Evolutionary conservation across 2,113 vertebrate species (phyloP).

Genomic region (Phaetusa simplex): DNA sequence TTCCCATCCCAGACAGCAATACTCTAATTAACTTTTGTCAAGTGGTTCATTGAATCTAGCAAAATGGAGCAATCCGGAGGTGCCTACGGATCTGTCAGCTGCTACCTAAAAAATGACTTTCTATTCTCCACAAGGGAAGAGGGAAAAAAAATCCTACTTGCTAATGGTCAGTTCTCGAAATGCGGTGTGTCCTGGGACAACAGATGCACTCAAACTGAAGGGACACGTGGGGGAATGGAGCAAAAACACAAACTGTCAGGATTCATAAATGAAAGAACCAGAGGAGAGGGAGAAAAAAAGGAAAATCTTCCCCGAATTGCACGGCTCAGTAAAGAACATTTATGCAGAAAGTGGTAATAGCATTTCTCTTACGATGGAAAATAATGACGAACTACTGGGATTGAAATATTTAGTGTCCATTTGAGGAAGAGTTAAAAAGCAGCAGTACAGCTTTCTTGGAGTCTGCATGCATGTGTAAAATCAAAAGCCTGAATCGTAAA

Average conservation of each 20-base stretch:
- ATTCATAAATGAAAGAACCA: neutral
- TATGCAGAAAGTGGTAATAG: neutral
- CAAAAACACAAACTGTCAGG: conserved; percentile 8
- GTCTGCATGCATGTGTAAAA: neutral
- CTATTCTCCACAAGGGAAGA: neutral
- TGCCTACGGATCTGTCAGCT: conserved; percentile 65
- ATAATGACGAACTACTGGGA: neutral
- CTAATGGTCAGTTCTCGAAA: neutral
- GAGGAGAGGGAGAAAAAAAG: neutral
- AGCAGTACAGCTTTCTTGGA: neutral
- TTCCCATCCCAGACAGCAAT: conserved; percentile 49
- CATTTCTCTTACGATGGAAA: neutral
- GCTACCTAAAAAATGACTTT: conserved; percentile 46
- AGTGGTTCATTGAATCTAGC: conserved; percentile 69
- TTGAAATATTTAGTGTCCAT: conserved; percentile 42
- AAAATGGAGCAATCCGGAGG: conserved; percentile 63
- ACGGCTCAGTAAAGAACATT: neutral
- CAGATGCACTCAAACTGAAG: neutral
- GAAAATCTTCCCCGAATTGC: neutral
- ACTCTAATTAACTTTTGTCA: conserved; percentile 77
- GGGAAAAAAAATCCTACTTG: neutral
- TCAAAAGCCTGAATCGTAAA: neutral
- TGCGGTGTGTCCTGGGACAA: neutral
- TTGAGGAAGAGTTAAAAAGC: conserved; percentile 35
- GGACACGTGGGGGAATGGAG: neutral